Percentiles rank a stretch among this genome's conserved stretches.
These are phyloP conservation scores for Chanos chanos DNA, from an alignment of 2,797 vertebrate genomes.

Conservation along the genomic window DNA sequence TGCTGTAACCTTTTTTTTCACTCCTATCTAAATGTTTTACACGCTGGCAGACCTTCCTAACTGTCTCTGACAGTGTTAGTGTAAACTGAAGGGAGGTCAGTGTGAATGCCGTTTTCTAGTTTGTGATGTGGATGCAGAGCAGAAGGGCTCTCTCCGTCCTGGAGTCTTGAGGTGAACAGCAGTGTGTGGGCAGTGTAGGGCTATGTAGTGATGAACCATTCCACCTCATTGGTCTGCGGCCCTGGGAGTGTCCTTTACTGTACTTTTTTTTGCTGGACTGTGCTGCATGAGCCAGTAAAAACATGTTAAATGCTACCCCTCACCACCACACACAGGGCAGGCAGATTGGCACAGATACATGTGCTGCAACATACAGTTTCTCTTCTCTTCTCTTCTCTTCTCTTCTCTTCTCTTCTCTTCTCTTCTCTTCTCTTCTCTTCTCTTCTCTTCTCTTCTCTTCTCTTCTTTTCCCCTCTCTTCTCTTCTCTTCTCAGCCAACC, in stretches of 20 bases:
- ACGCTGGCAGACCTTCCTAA: neutral
- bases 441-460: conserved; percentile 40
- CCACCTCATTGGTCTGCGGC: too few species aligned
- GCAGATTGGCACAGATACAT: conserved; percentile 31
- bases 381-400: conserved; percentile 39
- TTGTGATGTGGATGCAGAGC: conserved; percentile 31
- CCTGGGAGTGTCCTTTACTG: too few species aligned
- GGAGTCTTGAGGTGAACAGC: conserved; percentile 28
- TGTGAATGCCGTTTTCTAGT: conserved; percentile 41
- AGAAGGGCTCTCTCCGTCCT: neutral
- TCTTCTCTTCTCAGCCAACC: too few species aligned
- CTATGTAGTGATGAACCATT: too few species aligned
- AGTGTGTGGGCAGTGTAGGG: conserved; percentile 45
- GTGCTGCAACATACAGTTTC: conserved; percentile 66
- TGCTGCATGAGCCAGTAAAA: too few species aligned
- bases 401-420: conserved; percentile 53
- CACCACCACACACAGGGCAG: too few species aligned
- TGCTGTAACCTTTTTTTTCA: neutral
- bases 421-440: conserved; percentile 31
- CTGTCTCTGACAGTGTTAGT: neutral
- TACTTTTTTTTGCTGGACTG: too few species aligned
- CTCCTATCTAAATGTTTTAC: conserved; percentile 1
- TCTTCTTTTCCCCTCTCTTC: conserved; percentile 32
- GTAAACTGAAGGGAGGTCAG: neutral
- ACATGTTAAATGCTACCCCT: too few species aligned